Conservation (phyloP, 2,888 invertebrate genomes). For the Capitulum mitella region DNA sequence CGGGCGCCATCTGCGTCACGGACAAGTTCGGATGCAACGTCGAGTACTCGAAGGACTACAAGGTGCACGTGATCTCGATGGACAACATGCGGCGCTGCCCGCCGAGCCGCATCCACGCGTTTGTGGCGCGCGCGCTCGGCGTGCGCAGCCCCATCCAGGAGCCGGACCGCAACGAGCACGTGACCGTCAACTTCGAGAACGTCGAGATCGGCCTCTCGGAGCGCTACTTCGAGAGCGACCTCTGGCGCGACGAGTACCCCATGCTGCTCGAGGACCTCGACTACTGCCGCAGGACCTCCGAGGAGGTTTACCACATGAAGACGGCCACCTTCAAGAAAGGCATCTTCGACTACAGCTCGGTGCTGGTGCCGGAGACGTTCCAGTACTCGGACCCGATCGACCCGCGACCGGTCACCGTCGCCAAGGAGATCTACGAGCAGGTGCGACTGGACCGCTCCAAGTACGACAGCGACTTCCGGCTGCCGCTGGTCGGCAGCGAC, state of each 20-base stretch:
- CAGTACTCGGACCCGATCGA: slow-evolving; percentile 4
- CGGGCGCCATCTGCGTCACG: not conserved
- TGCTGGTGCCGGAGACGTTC: slow-evolving; percentile 4
- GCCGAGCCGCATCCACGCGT: not conserved
- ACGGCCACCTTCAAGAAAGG: not conserved
- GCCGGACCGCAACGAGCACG: slow-evolving; percentile 10
- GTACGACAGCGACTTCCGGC: not conserved
- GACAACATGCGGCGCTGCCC: not conserved
- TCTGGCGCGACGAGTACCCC: not conserved
- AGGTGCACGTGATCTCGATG: not conserved
- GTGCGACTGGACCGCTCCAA: slow-evolving; percentile 13
- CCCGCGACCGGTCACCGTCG: not conserved
- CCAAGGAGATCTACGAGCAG: slow-evolving; percentile 17
- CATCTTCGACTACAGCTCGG: slow-evolving; percentile 4
- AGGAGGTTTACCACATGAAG: slow-evolving; percentile 5
- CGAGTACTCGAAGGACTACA: not conserved
- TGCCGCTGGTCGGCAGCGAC: not conserved
- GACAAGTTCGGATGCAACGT: not conserved
- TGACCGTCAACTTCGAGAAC: slow-evolving; percentile 19
- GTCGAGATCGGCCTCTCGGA: not conserved
- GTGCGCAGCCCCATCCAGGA: slow-evolving; percentile 9
- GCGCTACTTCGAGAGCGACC: not conserved
- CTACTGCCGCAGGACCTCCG: not conserved
- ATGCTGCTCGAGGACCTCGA: not conserved
- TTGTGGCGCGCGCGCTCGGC: not conserved